Conservation (phyloP, 1,140 invertebrate species). For the Rhizoglyphus robini region DNA sequence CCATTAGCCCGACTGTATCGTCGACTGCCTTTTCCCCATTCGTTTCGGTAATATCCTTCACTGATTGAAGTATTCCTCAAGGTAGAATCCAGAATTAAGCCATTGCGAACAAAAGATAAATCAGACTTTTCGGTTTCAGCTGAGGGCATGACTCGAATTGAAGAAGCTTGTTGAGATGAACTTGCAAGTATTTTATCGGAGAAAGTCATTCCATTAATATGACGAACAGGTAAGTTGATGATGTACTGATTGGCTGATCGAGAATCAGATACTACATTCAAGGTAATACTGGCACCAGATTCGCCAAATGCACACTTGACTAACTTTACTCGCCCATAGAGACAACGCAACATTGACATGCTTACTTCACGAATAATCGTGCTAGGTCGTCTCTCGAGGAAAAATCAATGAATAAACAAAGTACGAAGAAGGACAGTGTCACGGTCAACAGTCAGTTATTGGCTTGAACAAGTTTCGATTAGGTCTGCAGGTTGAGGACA, state of each 20-base stretch:
- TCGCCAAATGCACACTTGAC: neutral
- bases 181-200: too few relatives aligned
- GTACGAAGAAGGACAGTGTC: too few relatives aligned
- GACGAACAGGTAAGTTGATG: neutral
- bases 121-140: too few relatives aligned
- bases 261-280: neutral
- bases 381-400: too few relatives aligned
- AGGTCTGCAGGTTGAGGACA: too few relatives aligned
- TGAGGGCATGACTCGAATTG: too few relatives aligned
- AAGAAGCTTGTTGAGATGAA: too few relatives aligned
- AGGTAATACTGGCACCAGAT: neutral
- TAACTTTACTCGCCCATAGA: neutral
- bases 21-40: neutral
- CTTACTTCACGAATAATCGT: too few relatives aligned
- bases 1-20: neutral
- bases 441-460: too few relatives aligned
- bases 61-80: neutral
- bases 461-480: too few relatives aligned
- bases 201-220: too few relatives aligned
- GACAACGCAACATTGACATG: conserved; percentile 4
- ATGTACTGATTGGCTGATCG: neutral
- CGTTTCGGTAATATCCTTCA: conserved; percentile 9
- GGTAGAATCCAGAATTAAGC: neutral
- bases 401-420: too few relatives aligned
- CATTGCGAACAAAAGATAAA: neutral